Evolutionary conservation across 1,140 invertebrate species (phyloP).

Genomic region (Macrobrachium nipponense): DNA sequence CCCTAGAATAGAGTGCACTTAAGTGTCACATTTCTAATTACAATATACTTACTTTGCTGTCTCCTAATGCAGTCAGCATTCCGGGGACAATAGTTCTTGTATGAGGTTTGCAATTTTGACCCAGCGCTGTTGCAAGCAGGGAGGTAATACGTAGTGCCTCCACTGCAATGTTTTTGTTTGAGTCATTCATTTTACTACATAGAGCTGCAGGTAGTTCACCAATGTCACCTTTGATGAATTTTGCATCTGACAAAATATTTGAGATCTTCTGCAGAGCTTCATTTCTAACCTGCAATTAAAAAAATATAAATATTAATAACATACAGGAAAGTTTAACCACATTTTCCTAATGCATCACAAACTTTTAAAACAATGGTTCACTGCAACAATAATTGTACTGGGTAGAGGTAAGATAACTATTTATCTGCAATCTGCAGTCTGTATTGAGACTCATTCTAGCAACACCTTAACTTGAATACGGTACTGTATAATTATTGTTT

Average conservation of each 20-base stretch:
- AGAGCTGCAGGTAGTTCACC: conserved; percentile 86
- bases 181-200: conserved; percentile 82
- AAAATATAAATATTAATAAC: conserved; percentile 21
- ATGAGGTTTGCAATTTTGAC: conserved; percentile 83
- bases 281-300: conserved; percentile 75
- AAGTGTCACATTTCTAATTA: background rate
- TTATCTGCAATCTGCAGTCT: too few species aligned
- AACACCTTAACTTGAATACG: too few species aligned
- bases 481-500: too few species aligned
- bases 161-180: conserved; percentile 91
- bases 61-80: conserved; percentile 80
- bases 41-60: conserved; percentile 75
- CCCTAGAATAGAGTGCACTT: too few species aligned
- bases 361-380: too few species aligned
- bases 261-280: conserved; percentile 85
- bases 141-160: conserved; percentile 85
- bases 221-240: conserved; percentile 83
- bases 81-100: conserved; percentile 85
- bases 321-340: background rate
- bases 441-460: too few species aligned
- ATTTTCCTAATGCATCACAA: too few species aligned
- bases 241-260: conserved; percentile 80
- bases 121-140: conserved; percentile 82
- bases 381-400: too few species aligned
- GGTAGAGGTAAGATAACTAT: too few species aligned